These are phyloP conservation scores for Nymphalis c-album DNA, from an alignment of 2,888 invertebrate genomes.

Conservation along the genomic window DNA sequence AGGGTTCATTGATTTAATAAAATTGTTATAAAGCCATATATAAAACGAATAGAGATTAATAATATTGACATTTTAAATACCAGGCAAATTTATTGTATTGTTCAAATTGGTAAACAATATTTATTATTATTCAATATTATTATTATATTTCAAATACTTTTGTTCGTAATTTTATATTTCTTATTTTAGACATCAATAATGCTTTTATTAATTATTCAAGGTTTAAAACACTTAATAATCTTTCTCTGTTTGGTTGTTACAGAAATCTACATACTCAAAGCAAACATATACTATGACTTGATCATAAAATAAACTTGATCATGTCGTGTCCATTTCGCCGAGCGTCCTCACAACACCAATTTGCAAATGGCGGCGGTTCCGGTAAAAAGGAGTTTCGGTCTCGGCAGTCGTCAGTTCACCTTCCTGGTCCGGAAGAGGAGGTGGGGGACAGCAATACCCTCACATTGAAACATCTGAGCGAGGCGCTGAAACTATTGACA, in stretches of 20 bases:
- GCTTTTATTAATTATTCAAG: no score
- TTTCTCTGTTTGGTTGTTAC: conserved; percentile 30
- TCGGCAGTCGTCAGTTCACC: conserved; percentile 85
- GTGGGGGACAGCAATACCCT: conserved; percentile 84
- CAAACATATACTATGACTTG: conserved; percentile 39
- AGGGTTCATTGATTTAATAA: no score
- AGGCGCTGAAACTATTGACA: conserved; percentile 90
- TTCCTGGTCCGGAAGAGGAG: conserved; percentile 83
- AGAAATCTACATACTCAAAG: conserved; percentile 12
- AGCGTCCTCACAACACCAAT: conserved; percentile 78
- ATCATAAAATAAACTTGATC: conserved; percentile 33
- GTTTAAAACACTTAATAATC: neutral
- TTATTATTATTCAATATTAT: no score
- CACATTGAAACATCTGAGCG: conserved; percentile 89
- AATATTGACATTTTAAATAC: no score
- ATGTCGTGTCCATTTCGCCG: conserved; percentile 83
- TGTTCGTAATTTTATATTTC: no score
- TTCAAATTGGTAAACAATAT: no score
- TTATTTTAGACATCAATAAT: no score
- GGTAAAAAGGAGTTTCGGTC: conserved; percentile 76
- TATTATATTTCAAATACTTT: no score
- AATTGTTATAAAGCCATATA: no score
- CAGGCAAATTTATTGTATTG: no score
- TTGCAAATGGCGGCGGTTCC: conserved; percentile 73
- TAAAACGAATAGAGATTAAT: no score